phyloP scores from a whole-genome alignment of 2,113 vertebrate species.

The Tursiops truncatus region DNA sequence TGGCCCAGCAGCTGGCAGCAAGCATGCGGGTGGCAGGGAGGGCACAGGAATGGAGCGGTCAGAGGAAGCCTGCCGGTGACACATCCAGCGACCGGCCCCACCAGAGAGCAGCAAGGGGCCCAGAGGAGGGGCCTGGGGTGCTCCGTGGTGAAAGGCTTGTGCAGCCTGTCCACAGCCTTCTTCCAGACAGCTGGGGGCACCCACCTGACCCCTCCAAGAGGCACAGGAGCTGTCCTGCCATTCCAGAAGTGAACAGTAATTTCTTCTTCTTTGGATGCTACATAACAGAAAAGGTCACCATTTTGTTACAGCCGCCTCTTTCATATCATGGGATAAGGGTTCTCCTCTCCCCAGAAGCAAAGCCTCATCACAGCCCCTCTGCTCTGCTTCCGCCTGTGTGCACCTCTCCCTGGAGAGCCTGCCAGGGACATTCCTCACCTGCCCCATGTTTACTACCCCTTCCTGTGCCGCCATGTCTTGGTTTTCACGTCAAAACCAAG shows the following conservation, averaged over 20 bases:
- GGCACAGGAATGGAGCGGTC: neutral
- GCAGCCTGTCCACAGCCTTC: slow-evolving; percentile 83
- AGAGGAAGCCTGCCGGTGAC: neutral
- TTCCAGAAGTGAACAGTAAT: slow-evolving; percentile 91
- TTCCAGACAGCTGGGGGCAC: slow-evolving; percentile 84
- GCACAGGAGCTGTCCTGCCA: slow-evolving; percentile 81
- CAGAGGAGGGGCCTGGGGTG: neutral
- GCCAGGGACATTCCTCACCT: neutral
- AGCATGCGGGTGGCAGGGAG: neutral
- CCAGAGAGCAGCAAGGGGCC: slow-evolving; percentile 32
- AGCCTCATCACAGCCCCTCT: neutral
- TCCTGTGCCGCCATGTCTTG: neutral
- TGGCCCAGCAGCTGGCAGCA: slow-evolving; percentile 54
- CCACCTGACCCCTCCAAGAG: slow-evolving; percentile 81
- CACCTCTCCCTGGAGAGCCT: neutral
- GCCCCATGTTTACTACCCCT: neutral
- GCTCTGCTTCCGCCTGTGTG: neutral
- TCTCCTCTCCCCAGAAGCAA: neutral
- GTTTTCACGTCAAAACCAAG: neutral
- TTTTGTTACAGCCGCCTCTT: neutral
- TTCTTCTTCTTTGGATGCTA: slow-evolving; percentile 83
- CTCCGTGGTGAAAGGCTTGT: slow-evolving; percentile 58
- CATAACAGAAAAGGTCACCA: slow-evolving; percentile 41
- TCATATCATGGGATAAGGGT: neutral
- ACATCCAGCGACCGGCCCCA: neutral